Conservation (phyloP, 2,113 vertebrate species). For the Alligator sinensis region DNA sequence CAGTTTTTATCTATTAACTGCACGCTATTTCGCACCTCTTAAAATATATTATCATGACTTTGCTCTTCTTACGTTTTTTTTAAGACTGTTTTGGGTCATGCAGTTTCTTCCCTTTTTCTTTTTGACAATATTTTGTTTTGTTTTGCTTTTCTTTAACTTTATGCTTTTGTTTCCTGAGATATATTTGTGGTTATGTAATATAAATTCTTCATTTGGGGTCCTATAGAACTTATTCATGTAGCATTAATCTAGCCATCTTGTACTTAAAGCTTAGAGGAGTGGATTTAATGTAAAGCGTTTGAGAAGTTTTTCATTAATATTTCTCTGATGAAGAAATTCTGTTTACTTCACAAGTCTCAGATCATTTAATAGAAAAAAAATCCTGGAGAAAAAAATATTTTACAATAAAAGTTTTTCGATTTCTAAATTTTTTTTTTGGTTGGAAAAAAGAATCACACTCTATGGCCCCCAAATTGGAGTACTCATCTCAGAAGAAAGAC, state of each 20-base stretch:
- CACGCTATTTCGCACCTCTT: neutral
- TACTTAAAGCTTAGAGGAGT: neutral
- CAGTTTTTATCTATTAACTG: slow-evolving; percentile 33
- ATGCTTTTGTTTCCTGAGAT: neutral
- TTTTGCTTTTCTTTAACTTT: neutral
- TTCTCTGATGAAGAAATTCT: neutral
- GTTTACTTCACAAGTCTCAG: neutral
- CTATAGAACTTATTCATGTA: neutral
- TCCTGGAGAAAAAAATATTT: too few species aligned
- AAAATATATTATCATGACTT: slow-evolving; percentile 40
- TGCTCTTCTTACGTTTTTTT: slow-evolving; percentile 3
- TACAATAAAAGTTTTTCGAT: too few species aligned
- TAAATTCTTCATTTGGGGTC: neutral
- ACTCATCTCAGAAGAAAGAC: too few species aligned
- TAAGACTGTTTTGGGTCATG: neutral
- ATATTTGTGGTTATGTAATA: neutral
- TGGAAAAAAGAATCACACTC: too few species aligned
- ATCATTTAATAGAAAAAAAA: neutral
- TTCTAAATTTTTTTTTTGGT: too few species aligned
- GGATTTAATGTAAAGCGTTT: neutral
- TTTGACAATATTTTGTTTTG: neutral
- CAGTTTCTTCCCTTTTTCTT: neutral
- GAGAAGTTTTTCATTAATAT: neutral
- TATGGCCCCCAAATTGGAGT: too few species aligned
- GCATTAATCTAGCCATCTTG: neutral